phyloP scores from a whole-genome alignment of 2,888 invertebrate genomes.

The Amiota communis region DNA sequence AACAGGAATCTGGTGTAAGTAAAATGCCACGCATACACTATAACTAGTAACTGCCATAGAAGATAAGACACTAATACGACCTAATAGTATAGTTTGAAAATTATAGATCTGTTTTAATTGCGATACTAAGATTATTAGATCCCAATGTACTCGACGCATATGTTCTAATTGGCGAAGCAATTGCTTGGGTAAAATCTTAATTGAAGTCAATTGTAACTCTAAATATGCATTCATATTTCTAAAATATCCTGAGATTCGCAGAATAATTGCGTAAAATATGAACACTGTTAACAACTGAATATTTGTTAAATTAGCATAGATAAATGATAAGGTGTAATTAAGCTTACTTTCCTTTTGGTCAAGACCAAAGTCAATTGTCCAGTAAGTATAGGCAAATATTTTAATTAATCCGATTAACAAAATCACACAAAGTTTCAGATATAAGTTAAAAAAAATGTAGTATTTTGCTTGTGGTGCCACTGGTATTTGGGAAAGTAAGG shows the following conservation, averaged over 20 bases:
- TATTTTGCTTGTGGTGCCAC: neutral
- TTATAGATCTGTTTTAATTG: neutral
- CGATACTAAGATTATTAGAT: neutral
- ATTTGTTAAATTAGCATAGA: neutral
- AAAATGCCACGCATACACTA: neutral
- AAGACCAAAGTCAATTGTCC: neutral
- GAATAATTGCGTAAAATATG: neutral
- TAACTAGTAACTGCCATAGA: neutral
- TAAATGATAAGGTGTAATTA: no score
- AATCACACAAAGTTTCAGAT: neutral
- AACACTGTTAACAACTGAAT: neutral
- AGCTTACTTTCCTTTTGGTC: no score
- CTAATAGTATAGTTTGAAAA: neutral
- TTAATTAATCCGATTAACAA: neutral
- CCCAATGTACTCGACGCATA: slow-evolving; percentile 6
- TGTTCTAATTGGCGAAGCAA: neutral
- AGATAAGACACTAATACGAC: neutral
- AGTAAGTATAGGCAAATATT: no score
- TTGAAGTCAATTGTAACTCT: neutral
- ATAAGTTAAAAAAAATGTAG: neutral
- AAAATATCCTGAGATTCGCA: neutral
- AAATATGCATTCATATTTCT: slow-evolving; percentile 4
- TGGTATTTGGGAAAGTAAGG: neutral
- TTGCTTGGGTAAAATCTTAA: neutral
- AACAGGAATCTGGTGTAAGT: neutral